Conservation (phyloP, 2,797 vertebrate genomes). For the Prunella strophiata region DNA sequence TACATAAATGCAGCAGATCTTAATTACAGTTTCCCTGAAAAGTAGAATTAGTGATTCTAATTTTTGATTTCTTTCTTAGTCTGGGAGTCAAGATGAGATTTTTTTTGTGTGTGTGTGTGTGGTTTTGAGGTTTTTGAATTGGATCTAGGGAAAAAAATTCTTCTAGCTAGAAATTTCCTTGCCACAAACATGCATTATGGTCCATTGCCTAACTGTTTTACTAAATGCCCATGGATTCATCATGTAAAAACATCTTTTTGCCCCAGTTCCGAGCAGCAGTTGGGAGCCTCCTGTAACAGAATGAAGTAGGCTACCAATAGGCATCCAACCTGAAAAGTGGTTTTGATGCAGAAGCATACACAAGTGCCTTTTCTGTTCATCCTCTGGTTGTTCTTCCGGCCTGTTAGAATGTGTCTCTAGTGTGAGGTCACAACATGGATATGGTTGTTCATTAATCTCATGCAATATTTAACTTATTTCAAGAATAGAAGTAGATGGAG, state of each 20-base stretch:
- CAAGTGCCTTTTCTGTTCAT: background rate
- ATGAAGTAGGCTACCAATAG: background rate
- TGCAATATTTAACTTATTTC: background rate
- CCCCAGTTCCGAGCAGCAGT: background rate
- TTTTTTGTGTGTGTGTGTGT: background rate
- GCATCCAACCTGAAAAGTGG: background rate
- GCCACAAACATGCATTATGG: background rate
- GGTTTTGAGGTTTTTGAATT: background rate
- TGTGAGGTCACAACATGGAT: accelerated
- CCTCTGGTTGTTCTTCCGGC: background rate
- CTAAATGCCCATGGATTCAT: background rate
- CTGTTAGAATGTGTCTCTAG: background rate
- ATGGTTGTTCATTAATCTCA: background rate
- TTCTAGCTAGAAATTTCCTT: background rate
- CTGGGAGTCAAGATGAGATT: background rate
- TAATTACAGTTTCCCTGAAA: slow-evolving; percentile 57
- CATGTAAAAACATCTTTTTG: background rate
- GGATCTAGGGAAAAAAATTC: background rate
- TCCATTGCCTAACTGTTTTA: background rate
- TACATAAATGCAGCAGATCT: slow-evolving; percentile 43
- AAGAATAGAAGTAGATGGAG: background rate
- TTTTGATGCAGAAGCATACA: background rate
- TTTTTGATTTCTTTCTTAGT: background rate
- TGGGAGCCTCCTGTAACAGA: background rate
- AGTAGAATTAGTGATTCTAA: background rate